Evolutionary conservation across 1,140 invertebrate genomes (phyloP).

Genomic region (Hylaeus volcanicus): DNA sequence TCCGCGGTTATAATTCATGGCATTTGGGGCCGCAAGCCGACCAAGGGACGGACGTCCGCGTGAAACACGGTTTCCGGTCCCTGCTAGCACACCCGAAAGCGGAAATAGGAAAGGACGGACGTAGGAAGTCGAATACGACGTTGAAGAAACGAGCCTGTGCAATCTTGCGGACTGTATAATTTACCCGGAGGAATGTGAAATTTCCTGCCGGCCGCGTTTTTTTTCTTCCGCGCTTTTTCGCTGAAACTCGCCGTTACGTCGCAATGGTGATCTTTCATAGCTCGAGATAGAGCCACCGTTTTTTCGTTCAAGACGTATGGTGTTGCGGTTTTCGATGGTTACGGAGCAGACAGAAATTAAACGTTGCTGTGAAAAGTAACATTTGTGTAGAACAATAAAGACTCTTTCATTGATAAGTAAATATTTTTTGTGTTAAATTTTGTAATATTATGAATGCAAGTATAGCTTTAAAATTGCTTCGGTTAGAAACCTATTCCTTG

Average conservation of each 20-base stretch:
- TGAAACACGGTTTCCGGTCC: slow-evolving; percentile 57
- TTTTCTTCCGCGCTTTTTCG: slow-evolving; percentile 49
- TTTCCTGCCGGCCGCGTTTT: slow-evolving; percentile 54
- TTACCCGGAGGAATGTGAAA: slow-evolving; percentile 62
- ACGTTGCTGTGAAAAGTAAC: too few relatives aligned
- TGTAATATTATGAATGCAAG: too few relatives aligned
- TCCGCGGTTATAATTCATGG: slow-evolving; percentile 63
- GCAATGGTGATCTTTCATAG: not conserved
- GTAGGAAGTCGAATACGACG: slow-evolving; percentile 34
- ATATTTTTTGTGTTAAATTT: too few relatives aligned
- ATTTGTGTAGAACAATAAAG: too few relatives aligned
- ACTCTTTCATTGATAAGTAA: too few relatives aligned
- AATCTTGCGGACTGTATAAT: slow-evolving; percentile 67
- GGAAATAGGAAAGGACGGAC: slow-evolving; percentile 42
- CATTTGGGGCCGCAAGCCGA: slow-evolving; percentile 47
- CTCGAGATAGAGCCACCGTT: not conserved
- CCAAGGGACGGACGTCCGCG: slow-evolving; percentile 59
- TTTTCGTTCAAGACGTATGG: not conserved
- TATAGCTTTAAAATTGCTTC: too few relatives aligned
- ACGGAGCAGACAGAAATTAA: not conserved
- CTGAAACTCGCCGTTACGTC: slow-evolving; percentile 25
- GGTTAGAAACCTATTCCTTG: too few relatives aligned
- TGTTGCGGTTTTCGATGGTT: not conserved
- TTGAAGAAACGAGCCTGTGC: slow-evolving; percentile 52
- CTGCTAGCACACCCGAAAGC: slow-evolving; percentile 24